Conservation (phyloP, 2,888 invertebrate genomes). For the Villa cingulata region DNA sequence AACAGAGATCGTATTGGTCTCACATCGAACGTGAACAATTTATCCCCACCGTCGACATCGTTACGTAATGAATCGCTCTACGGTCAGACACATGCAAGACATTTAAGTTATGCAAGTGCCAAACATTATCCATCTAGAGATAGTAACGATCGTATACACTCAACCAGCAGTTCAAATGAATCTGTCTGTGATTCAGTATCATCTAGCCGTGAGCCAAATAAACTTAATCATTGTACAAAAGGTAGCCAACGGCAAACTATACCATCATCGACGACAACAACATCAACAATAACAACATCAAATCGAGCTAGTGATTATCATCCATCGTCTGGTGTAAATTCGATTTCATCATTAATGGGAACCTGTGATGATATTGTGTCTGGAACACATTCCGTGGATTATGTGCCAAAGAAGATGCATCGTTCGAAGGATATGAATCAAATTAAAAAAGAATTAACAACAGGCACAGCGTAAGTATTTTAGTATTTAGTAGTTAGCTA, state of each 20-base stretch:
- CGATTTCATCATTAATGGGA: conserved; percentile 8
- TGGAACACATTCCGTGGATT: conserved; percentile 21
- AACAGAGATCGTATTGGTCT: conserved; percentile 20
- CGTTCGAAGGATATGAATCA: conserved; percentile 38
- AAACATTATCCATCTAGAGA: conserved; percentile 31
- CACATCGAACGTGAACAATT: conserved; percentile 26
- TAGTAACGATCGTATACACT: conserved; percentile 27
- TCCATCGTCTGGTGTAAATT: conserved; percentile 4
- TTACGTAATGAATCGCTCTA: conserved; percentile 22
- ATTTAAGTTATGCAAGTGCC: conserved; percentile 26
- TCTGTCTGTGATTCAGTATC: conserved; percentile 59
- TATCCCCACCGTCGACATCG: conserved; percentile 26
- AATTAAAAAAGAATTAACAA: conserved; percentile 32
- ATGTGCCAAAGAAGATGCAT: conserved; percentile 43
- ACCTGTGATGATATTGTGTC: conserved; percentile 9
- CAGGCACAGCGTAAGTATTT: conserved; percentile 33
- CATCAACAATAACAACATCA: neutral
- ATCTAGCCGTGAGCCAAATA: conserved; percentile 40
- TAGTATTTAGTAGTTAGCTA: too few species aligned
- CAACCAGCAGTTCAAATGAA: conserved; percentile 73
- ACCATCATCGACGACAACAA: neutral
- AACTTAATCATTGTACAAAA: neutral
- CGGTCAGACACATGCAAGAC: conserved; percentile 18
- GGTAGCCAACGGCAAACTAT: neutral
- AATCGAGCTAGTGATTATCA: conserved; percentile 6